Base-by-base conservation (phyloP, 2,113 vertebrate genomes). In the Centropus unirufus region DNA sequence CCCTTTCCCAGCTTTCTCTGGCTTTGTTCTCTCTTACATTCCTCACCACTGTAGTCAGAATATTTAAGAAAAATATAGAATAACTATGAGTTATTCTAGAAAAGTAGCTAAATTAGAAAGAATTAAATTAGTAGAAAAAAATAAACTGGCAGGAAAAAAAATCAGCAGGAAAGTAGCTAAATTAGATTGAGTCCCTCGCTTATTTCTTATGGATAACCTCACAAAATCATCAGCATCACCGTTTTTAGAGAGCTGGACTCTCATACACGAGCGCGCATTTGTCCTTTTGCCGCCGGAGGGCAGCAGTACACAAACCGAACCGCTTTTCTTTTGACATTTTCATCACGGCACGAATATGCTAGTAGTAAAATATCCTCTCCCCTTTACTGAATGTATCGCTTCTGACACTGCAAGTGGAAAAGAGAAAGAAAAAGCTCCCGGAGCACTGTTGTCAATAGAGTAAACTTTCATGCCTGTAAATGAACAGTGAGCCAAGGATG, bases 271-370 rank as follows among this genome's bases (percentile, higher is more conserved):
- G 0, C 7, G 58, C 8, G 15, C 4, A 36, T 40, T 34, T 1
- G 1, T 10, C 6, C 13, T 30, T 21, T 42, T 1, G 39, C 68
- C 40, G 1, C 6, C 2, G 2, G 74, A 69, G 84, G 81, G 62
- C 80, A 87, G 66, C 44, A 30, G 34, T 0, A 14, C 87, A 5
- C 18, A 1, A 29, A 4, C 15, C 3, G 5, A 70, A 54, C 4
- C 1, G 5, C 30, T 1, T 4, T 14, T 24, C 12, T 16, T 2
- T 0, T 2, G 36, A 2, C 15, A 0, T 4, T 34, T 6, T 16
- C 23, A 4, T 5, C 59, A 18, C 18, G 0, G 9, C 36, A 6
- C 3, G 0, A 6, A 3, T 6, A 1, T 23, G 22, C 39, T 5
- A 11, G 27, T 12, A 1, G 4, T 6, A 27, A 72, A 51, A 58